Evolutionary conservation across 2,797 vertebrate species (phyloP).

Genomic region (Pipistrellus kuhlii): DNA sequence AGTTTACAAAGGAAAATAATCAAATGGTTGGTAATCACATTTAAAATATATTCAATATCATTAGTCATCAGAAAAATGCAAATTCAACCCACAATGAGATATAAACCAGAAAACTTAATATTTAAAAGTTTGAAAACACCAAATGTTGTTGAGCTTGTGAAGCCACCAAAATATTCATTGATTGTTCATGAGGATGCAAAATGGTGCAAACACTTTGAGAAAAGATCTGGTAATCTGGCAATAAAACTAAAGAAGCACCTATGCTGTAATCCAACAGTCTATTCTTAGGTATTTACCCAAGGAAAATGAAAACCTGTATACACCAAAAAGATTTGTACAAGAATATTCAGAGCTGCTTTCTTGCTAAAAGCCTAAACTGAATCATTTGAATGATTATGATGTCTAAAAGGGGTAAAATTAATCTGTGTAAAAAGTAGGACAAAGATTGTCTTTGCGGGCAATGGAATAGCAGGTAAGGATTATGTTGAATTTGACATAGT

Average conservation of each 20-base stretch:
- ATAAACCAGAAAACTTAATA: background rate
- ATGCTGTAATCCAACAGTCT: background rate
- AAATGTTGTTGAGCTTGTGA: background rate
- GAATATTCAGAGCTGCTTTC: background rate
- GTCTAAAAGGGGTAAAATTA: background rate
- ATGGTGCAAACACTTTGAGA: background rate
- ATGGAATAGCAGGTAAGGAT: background rate
- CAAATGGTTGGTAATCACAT: background rate
- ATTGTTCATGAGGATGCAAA: background rate
- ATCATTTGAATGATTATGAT: background rate
- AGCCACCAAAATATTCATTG: background rate
- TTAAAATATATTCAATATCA: background rate
- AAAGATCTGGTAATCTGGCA: background rate
- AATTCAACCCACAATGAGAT: constrained; percentile 18
- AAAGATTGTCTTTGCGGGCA: background rate
- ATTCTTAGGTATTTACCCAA: background rate
- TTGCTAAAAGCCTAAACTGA: background rate
- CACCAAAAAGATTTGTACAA: background rate
- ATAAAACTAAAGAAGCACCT: background rate
- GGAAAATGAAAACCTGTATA: constrained; percentile 22
- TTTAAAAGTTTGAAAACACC: background rate
- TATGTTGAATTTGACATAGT: background rate
- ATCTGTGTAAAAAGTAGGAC: background rate
- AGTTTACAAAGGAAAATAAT: constrained; percentile 7
- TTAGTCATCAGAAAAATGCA: constrained; percentile 43